phyloP scores from a whole-genome alignment of 2,113 vertebrate species.

The Aix galericulata region DNA sequence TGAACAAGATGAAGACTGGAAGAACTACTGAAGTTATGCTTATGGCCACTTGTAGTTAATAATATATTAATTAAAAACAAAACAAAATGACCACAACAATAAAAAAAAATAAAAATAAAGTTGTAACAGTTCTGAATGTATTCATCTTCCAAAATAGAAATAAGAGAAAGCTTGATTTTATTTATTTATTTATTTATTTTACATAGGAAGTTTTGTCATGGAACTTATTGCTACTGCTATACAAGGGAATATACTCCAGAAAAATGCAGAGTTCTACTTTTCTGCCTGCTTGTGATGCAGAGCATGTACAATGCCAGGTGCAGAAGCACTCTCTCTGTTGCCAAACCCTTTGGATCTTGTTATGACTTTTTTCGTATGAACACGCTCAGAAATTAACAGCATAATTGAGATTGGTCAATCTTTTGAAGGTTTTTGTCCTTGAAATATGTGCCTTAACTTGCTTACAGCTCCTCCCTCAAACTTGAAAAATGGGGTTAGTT shows the following conservation, averaged over 20 bases:
- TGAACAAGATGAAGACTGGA: background rate
- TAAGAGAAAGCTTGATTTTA: background rate
- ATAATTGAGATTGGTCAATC: slow-evolving; percentile 33
- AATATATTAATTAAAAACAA: background rate
- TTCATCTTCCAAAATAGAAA: background rate
- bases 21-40: background rate
- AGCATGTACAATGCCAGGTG: slow-evolving; percentile 31
- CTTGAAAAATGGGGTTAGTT: background rate
- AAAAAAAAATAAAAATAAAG: background rate
- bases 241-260: background rate
- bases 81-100: background rate
- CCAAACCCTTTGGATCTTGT: slow-evolving; percentile 7
- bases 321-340: background rate
- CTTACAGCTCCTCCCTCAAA: background rate
- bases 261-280: background rate
- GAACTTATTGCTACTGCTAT: background rate
- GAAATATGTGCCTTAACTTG: background rate
- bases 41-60: background rate
- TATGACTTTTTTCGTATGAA: slow-evolving; percentile 29
- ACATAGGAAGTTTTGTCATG: background rate
- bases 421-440: slow-evolving; percentile 31
- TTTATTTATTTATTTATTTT: background rate
- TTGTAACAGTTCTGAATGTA: background rate
- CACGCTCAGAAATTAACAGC: slow-evolving; percentile 35
- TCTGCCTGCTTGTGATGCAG: slow-evolving; percentile 32